These are phyloP conservation scores for Magallana nippona DNA, from an alignment of 2,888 invertebrate genomes.

Conservation along the genomic window DNA sequence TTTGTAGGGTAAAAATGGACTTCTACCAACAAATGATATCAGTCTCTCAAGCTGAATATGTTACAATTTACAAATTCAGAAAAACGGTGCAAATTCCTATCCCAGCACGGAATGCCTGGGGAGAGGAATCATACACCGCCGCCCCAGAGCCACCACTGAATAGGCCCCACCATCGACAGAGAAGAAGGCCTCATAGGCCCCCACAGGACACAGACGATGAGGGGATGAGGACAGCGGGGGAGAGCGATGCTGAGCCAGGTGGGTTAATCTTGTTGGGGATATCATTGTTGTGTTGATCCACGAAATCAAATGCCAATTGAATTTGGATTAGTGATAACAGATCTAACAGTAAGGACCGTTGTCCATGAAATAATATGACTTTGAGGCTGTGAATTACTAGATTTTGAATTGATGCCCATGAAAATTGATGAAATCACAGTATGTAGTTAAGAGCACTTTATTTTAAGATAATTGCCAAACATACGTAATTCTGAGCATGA, in stretches of 20 bases:
- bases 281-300: neutral
- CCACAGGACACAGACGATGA: constrained; percentile 17
- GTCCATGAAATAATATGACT: no score
- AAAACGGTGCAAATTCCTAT: constrained; percentile 48
- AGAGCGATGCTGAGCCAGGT: constrained; percentile 32
- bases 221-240: neutral
- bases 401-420: no score
- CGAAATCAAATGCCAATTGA: no score
- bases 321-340: no score
- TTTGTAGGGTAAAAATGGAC: neutral
- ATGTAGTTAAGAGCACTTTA: no score
- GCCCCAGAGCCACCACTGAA: constrained; percentile 39
- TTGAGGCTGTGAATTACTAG: no score
- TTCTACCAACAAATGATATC: neutral
- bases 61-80: constrained; percentile 36
- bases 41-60: constrained; percentile 18
- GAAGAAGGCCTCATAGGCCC: constrained; percentile 17
- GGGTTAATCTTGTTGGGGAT: neutral
- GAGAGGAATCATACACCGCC: constrained; percentile 20
- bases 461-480: no score
- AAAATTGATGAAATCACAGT: no score
- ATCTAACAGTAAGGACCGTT: no score
- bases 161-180: constrained; percentile 36
- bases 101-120: constrained; percentile 49
- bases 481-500: no score